Conservation (phyloP, 2,797 vertebrate species). For the Ceyx erithaca region DNA sequence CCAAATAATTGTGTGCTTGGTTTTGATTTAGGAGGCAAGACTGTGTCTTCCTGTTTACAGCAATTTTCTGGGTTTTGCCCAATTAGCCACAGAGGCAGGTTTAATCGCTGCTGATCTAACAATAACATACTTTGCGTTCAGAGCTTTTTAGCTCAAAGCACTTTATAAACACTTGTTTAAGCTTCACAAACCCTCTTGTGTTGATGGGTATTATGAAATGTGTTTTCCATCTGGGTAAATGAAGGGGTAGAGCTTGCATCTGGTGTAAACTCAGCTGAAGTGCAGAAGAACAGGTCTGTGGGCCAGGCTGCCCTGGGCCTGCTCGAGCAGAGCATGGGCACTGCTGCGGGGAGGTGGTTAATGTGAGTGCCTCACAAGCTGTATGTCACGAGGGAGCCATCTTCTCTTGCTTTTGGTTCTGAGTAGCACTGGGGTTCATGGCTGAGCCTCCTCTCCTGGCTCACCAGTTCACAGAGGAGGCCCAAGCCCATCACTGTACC, state of each 20-base stretch:
- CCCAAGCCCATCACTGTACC: neutral
- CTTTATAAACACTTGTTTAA: constrained; percentile 36
- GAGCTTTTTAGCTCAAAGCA: constrained; percentile 64
- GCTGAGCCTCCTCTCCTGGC: neutral
- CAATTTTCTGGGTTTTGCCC: constrained; percentile 65
- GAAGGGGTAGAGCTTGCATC: constrained; percentile 29
- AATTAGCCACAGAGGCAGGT: constrained; percentile 61
- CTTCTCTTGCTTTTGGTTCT: neutral
- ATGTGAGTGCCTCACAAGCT: neutral
- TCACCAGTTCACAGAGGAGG: neutral
- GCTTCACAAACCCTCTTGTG: constrained; percentile 45
- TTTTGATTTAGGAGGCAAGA: constrained; percentile 61
- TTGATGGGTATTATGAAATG: constrained; percentile 50
- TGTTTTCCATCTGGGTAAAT: constrained; percentile 48
- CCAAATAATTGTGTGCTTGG: constrained; percentile 23
- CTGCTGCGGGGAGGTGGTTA: no score
- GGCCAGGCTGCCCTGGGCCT: neutral
- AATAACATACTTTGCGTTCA: constrained; percentile 59
- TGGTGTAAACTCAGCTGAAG: constrained; percentile 24
- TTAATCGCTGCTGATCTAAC: constrained; percentile 68
- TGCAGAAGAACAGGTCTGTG: neutral
- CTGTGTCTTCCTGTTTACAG: constrained; percentile 70
- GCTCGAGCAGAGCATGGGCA: neutral
- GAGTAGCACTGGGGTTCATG: no score
- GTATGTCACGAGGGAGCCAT: neutral